These are phyloP conservation scores for Channa argus DNA, from an alignment of 2,113 vertebrate genomes.

Conservation along the genomic window DNA sequence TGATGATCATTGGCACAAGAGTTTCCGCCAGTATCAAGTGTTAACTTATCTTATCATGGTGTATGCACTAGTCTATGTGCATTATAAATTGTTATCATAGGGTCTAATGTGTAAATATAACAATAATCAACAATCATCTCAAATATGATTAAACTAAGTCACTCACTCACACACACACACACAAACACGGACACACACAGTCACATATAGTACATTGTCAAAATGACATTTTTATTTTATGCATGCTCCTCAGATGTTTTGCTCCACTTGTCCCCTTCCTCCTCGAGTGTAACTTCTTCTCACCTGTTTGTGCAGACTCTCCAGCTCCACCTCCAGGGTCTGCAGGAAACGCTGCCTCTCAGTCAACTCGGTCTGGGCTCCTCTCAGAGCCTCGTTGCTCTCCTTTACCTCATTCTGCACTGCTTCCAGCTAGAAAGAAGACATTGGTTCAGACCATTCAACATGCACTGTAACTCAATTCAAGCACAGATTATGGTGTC, in stretches of 20 bases:
- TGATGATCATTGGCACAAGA: neutral
- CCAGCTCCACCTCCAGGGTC: constrained; percentile 84
- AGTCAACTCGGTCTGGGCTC: constrained; percentile 77
- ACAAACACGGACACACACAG: neutral
- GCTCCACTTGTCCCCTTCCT: neutral
- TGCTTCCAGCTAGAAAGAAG: constrained; percentile 74
- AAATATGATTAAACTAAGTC: too few species aligned
- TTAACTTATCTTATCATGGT: neutral
- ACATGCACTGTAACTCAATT: neutral
- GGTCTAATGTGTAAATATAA: neutral
- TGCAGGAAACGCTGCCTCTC: constrained; percentile 86
- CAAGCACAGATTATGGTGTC: too few species aligned
- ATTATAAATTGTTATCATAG: constrained; percentile 29
- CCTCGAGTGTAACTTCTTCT: constrained; percentile 9
- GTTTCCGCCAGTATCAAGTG: too few species aligned
- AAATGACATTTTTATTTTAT: too few species aligned
- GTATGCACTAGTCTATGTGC: constrained; percentile 2
- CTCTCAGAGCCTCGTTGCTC: constrained; percentile 81
- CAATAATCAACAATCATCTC: too few species aligned
- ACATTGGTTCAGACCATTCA: neutral
- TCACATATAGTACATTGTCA: neutral
- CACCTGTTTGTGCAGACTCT: constrained; percentile 86
- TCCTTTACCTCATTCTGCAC: constrained; percentile 83
- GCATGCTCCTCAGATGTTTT: neutral
- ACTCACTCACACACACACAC: too few species aligned